Base-by-base conservation (phyloP, 2,113 vertebrate species). In the Hirundichthys speculiger region DNA sequence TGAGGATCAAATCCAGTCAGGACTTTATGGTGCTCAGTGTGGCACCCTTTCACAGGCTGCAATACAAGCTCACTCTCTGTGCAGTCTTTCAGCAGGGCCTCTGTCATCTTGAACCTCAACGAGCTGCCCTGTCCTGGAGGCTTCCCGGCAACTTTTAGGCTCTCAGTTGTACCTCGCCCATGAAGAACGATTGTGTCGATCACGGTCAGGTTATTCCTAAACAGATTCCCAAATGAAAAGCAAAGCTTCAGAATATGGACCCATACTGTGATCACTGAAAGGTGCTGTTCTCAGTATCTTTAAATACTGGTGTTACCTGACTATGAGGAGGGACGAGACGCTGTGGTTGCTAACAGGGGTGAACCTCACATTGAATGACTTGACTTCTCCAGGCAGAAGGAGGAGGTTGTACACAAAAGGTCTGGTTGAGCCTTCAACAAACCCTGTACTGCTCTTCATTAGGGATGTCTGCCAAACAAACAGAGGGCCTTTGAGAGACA, bases 61-160 rank as follows among this genome's bases (percentile, higher is more conserved):
- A 45, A 19, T 3, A 22, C 14, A 54, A 58, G 94, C 95, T 96
- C 86, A 99, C 98, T 95, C 64, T 98, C 96, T 77, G 95, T 94
- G 86, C 98, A 99, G 74, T 99, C 97, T 91, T 95, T 98, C 19
- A 99, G 89, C 73, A 96, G 91, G 3, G 94, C 92, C 88, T 99
- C 98, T 0, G 97, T 99, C 91, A 99, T 95, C 92, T 98, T 99
- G 86, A 99, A 99, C 86, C 97, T 95, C 69, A 99, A 92, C 9
- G 94, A 98, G 84, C 93, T 96, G 64, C 94, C 94, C 21, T 92
- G 92, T 24, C 96, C 96, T 0, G 97, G 95, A 70, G 93, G 75
- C 77, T 96, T 99, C 75, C 96, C 96, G 18, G 93, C 96, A 7
- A 99, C 91, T 68, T 92, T 96, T 76, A 99, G 76, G 82, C 90